Evolutionary conservation across 2,888 invertebrate species (phyloP), one percentile per base, ranked within the genome.

Genomic region (Synergus itoensis): DNA sequence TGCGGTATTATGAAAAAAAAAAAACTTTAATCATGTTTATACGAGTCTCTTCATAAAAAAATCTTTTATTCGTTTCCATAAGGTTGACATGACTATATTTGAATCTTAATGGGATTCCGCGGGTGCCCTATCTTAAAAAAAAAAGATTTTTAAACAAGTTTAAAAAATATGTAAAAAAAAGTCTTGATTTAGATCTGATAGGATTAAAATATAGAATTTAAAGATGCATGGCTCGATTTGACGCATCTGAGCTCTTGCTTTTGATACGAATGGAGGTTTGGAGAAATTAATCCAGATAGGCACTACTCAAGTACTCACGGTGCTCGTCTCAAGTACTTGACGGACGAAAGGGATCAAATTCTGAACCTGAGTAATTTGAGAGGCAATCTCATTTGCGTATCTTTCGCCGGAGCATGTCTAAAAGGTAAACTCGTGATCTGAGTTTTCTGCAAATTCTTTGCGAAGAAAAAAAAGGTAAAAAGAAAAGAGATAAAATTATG

Each of bases 321-420:
- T 41, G 8, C 53, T 53, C 48, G 69, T 69, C 69, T 69, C 69
- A 69, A 69, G 69, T 69, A 48, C 45, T 69, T 48, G 48, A 28
- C 36, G 69, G 69, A 48, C 28, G 69, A 69, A 69, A 69, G 28
- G 69, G 45, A 69, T 69, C 69, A 45, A 69, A 69, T 69, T 69
- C 69, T 48, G 45, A 69, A 45, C 45, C 69, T 69, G 69, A 28
- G 18, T 48, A 69, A 69, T 69, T 21, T 69, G 28, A 69, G 69
- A 69, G 69, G 69, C 69, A 69, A 69, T 69, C 45, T 45, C 69
- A 69, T 69, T 69, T 69, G 69, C 69, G 12, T 69, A 45, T 69
- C 45, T 7, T 69, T 45, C 69, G 16, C 43, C 48, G 45, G 28
- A 69, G 2, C 21, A 28, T 53, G 40, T 64, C 64, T 64, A n/a